A percentile compares a stretch with the other conserved stretches of the same genome.
Conservation (phyloP, 2,797 vertebrate species). For the Chlorospingus flavigularis region DNA sequence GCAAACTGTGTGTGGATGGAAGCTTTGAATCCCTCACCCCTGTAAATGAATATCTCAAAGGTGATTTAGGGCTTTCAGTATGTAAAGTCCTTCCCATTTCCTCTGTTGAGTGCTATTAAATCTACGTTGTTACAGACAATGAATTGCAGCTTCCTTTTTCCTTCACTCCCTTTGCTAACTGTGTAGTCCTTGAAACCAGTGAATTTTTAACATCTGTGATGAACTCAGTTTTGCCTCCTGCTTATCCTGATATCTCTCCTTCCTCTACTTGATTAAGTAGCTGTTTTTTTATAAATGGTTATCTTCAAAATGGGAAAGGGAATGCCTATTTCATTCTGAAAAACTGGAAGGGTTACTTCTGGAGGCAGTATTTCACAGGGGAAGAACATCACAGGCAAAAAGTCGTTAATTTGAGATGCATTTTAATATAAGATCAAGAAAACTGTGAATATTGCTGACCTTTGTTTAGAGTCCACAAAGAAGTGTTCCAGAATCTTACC, state of each 20-base stretch:
- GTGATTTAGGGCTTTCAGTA: neutral
- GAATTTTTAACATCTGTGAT: neutral
- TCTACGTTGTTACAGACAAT: neutral
- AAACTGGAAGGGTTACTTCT: neutral
- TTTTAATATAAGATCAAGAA: neutral
- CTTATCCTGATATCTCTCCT: neutral
- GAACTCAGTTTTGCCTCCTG: neutral
- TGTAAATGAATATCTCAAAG: neutral
- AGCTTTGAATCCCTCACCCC: neutral
- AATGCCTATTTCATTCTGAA: neutral
- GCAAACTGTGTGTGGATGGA: neutral
- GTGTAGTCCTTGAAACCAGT: neutral
- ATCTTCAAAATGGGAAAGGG: neutral
- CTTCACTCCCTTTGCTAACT: neutral
- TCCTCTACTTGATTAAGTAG: neutral
- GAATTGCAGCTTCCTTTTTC: neutral
- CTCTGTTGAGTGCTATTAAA: neutral
- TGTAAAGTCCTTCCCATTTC: neutral
- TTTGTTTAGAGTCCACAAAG: neutral
- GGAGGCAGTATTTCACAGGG: neutral
- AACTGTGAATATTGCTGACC: neutral
- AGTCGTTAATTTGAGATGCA: neutral
- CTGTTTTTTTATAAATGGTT: neutral
- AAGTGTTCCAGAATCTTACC: neutral
- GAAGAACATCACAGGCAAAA: neutral